Evolutionary conservation across 2,888 invertebrate genomes (phyloP).

Genomic region (Oegoconia quadripuncta): DNA sequence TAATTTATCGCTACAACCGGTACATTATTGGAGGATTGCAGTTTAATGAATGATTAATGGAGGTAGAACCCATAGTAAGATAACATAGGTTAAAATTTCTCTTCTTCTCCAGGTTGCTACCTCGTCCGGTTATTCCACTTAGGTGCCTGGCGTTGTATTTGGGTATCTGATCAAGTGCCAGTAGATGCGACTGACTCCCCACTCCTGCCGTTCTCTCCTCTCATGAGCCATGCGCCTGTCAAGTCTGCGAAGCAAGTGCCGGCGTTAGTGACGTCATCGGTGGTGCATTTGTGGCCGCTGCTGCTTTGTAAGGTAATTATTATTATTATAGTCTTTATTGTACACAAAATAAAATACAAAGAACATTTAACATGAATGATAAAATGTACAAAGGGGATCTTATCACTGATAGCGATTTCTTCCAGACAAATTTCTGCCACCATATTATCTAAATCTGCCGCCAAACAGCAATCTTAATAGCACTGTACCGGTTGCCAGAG

Average conservation of each 20-base stretch:
- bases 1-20: too few relatives aligned
- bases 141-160: constrained; percentile 67
- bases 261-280: background rate
- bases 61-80: too few relatives aligned
- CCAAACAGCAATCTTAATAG: too few relatives aligned
- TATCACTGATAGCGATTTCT: too few relatives aligned
- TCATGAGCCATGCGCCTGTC: constrained; percentile 30
- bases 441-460: too few relatives aligned
- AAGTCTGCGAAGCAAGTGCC: constrained; percentile 4
- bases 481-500: too few relatives aligned
- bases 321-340: background rate
- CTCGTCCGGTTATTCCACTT: constrained; percentile 62
- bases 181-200: constrained; percentile 58
- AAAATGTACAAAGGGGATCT: too few relatives aligned
- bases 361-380: too few relatives aligned
- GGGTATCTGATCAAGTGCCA: constrained; percentile 68
- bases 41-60: too few relatives aligned
- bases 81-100: too few relatives aligned
- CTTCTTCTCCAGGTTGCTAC: constrained; percentile 56
- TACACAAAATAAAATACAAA: too few relatives aligned
- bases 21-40: background rate
- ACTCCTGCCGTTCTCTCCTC: constrained; percentile 61
- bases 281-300: constrained; percentile 59
- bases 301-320: constrained; percentile 57
- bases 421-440: too few relatives aligned